Evolutionary conservation across 1,140 invertebrate genomes (phyloP).

Genomic region (Drosophila pandora): DNA sequence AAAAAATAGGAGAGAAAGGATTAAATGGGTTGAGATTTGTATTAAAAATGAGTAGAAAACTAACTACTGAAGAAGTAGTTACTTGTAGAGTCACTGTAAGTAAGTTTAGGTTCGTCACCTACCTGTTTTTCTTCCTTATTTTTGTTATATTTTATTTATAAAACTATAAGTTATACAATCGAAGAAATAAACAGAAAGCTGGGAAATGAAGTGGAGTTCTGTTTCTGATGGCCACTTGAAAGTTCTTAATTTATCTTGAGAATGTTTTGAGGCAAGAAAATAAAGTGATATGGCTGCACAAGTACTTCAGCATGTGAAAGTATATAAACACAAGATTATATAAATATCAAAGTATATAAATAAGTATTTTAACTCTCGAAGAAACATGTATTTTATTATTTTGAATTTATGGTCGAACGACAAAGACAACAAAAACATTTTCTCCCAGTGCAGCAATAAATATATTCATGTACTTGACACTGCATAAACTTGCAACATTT

Average conservation of each 20-base stretch:
- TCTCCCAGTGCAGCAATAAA: slow-evolving; percentile 8
- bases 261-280: slow-evolving; percentile 24
- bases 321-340: not conserved
- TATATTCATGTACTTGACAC: slow-evolving; percentile 40
- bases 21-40: not conserved
- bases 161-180: not conserved
- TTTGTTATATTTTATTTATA: not conserved
- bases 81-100: too few species aligned
- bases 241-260: slow-evolving; percentile 26
- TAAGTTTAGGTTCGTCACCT: too few species aligned
- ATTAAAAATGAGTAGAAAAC: too few species aligned
- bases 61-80: too few species aligned
- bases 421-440: not conserved
- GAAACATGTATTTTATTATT: too few species aligned
- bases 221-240: slow-evolving; percentile 16
- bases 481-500: slow-evolving; percentile 34
- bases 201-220: not conserved
- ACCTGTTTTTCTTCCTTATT: not conserved
- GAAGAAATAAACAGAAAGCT: not conserved
- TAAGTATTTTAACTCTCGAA: slow-evolving; percentile 8
- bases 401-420: too few species aligned
- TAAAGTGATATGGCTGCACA: not conserved
- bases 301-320: slow-evolving; percentile 3
- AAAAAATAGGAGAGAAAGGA: not conserved
- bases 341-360: not conserved